A percentile compares a stretch with the other conserved stretches of the same genome.
phyloP scores from a whole-genome alignment of 2,888 invertebrate genomes.

The Eupithecia insigniata region DNA sequence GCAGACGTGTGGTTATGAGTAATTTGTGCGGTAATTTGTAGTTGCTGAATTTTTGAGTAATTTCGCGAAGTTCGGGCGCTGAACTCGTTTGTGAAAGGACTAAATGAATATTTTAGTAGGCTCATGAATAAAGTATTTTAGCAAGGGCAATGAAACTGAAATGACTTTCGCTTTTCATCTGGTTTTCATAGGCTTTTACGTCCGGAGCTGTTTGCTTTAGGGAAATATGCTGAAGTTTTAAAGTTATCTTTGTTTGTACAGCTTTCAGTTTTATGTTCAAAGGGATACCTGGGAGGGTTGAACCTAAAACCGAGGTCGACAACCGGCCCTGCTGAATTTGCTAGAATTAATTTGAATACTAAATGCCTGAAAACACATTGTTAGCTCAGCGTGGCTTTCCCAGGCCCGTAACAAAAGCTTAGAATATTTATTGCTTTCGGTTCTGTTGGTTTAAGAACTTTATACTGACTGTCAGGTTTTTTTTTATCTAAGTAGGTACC shows the following conservation, averaged over 20 bases:
- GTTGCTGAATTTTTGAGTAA: slow-evolving; percentile 37
- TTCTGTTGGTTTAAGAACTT: background rate
- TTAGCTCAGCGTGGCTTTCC: background rate
- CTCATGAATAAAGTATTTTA: slow-evolving; percentile 63
- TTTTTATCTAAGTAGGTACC: background rate
- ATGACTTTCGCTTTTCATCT: slow-evolving; percentile 29
- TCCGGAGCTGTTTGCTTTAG: slow-evolving; percentile 20
- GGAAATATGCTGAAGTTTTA: slow-evolving; percentile 4
- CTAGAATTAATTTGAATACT: slow-evolving; percentile 2
- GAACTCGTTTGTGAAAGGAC: slow-evolving; percentile 65
- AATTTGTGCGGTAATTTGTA: slow-evolving; percentile 66
- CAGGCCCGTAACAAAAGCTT: background rate
- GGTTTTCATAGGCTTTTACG: slow-evolving; percentile 16
- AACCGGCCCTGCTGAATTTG: slow-evolving; percentile 4
- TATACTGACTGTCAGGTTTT: background rate
- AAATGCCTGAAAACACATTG: background rate
- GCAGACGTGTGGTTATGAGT: slow-evolving; percentile 68
- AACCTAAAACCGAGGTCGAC: slow-evolving; percentile 17
- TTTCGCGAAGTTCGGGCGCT: slow-evolving; percentile 54
- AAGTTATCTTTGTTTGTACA: slow-evolving; percentile 28
- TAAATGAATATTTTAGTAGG: slow-evolving; percentile 49
- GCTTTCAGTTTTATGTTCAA: slow-evolving; percentile 19
- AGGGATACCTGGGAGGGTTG: slow-evolving; percentile 22
- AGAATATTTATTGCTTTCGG: background rate
- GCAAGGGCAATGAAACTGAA: slow-evolving; percentile 34